Conservation (phyloP, 2,888 invertebrate species). For the Stegophylla sp. region DNA sequence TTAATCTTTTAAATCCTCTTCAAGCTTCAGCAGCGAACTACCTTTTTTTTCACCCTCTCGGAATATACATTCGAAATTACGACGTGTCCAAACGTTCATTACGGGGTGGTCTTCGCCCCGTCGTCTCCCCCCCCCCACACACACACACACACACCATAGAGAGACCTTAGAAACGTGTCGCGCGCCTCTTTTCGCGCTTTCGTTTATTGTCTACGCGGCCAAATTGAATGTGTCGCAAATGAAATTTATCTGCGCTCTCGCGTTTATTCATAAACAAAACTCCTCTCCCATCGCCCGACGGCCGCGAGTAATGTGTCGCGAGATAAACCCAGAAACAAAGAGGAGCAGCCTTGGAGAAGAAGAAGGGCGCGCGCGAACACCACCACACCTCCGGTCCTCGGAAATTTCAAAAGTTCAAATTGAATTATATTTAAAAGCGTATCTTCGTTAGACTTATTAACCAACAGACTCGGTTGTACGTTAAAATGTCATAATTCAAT, state of each 20-base stretch:
- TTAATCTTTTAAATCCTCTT: conserved; percentile 14
- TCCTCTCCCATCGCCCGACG: neutral
- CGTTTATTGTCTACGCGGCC: conserved; percentile 38
- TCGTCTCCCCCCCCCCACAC: neutral
- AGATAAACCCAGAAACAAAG: conserved; percentile 14
- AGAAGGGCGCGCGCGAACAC: neutral
- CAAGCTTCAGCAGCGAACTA: too few relatives aligned
- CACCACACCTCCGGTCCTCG: neutral
- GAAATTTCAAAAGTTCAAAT: conserved; percentile 47
- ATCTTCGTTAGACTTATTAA: conserved; percentile 48
- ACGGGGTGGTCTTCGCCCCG: too few relatives aligned
- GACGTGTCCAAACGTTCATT: conserved; percentile 40
- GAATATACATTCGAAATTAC: conserved; percentile 17
- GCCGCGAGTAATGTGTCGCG: neutral
- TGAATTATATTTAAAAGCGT: conserved; percentile 41
- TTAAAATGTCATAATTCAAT: conserved; percentile 34
- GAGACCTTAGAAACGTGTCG: neutral
- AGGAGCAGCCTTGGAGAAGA: too few relatives aligned
- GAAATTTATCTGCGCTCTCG: conserved; percentile 33
- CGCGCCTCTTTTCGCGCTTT: neutral
- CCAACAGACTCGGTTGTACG: conserved; percentile 25
- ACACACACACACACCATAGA: too few relatives aligned
- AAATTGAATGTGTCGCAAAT: conserved; percentile 48
- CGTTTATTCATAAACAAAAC: conserved; percentile 48
- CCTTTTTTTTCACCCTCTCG: conserved; percentile 8